These are phyloP conservation scores for Numenius arquata DNA, from an alignment of 2,113 vertebrate genomes.

Conservation along the genomic window DNA sequence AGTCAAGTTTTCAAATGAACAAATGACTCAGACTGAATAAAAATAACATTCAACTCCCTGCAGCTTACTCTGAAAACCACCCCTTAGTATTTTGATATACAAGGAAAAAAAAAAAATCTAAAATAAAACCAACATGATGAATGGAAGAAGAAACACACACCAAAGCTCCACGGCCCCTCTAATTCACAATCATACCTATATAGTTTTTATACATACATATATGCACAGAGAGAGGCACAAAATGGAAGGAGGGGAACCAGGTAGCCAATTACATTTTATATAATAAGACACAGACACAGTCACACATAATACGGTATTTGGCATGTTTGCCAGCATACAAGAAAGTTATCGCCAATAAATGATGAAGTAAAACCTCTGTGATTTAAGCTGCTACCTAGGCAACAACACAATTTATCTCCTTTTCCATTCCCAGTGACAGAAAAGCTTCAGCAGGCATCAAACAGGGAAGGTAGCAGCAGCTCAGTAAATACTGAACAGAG, in stretches of 20 bases:
- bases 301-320: not conserved
- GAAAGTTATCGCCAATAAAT: not conserved
- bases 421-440: not conserved
- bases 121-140: not conserved
- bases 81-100: not conserved
- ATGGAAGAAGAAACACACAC: not conserved
- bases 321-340: not conserved
- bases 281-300: not conserved
- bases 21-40: not conserved
- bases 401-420: not conserved
- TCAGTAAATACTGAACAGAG: not conserved
- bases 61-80: not conserved
- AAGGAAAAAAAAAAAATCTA: not conserved
- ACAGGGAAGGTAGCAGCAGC: not conserved
- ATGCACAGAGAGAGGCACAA: not conserved
- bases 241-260: not conserved
- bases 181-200: not conserved
- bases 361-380: not conserved
- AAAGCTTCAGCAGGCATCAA: not conserved
- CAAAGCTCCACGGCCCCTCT: not conserved
- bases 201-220: not conserved
- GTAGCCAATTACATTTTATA: not conserved
- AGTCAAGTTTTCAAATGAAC: not conserved
- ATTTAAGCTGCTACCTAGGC: not conserved
- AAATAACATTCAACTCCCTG: not conserved